Base-by-base conservation (phyloP, 2,888 invertebrate genomes). In the Dyspetes luteomarginatus region DNA sequence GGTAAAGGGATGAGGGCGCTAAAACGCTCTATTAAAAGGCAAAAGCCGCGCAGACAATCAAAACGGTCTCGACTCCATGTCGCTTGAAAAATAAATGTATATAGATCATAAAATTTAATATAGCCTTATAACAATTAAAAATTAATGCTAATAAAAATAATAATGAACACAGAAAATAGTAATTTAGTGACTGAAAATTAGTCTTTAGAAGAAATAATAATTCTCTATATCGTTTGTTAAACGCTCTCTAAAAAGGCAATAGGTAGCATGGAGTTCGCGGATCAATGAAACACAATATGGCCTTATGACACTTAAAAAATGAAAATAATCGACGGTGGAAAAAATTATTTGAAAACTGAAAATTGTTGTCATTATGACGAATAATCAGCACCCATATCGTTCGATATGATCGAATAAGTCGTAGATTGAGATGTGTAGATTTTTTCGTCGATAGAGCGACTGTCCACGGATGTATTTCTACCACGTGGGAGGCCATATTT, bases 1-100 rank as follows among this genome's bases (percentile, higher is more conserved):
- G 60, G 83, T 83, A 85, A 86, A 85, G 86, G 87, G 85, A 82
- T 81, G 82, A 84, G 85, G 85, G 84, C 85, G 86, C 82, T 68
- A 81, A 83, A 78, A 71, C 62, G 75, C 30, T 50, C 52, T 64
- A 71, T 74, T 71, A 77, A 77, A 26, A 60, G 22, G 36, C 24
- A 15, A 28, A n/a, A 73, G 9, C 26, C 17, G 19, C 15, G 22
- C 17, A 48, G 15, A 45, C 62, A 65, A 56, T 76, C 64, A 50
- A 64, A 50, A 67, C 30, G 62, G 62, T 72, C 26, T 28, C 52
- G 55, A 26, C 45, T 26, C 74, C 60, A 55, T 68, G 55, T 52
- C 48, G 64, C 45, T 22, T 24, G 43, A 45, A 74, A 72, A 58
- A 43, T 30, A 43, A 55, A 55, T 48, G n/a, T n/a, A n/a, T n/a